These are phyloP conservation scores for Anoura caudifer DNA, from an alignment of 2,113 vertebrate genomes.

Conservation along the genomic window DNA sequence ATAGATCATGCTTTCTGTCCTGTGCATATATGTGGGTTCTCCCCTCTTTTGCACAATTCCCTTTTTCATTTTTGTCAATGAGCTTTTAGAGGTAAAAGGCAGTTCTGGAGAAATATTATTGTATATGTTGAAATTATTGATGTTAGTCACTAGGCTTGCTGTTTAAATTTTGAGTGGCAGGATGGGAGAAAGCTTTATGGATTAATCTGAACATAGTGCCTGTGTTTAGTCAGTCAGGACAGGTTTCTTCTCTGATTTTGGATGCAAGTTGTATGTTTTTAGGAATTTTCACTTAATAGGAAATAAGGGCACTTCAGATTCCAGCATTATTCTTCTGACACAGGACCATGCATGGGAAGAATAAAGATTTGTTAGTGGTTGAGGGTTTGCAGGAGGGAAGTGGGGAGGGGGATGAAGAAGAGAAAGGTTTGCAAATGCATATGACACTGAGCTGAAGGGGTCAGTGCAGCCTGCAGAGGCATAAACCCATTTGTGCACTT, in stretches of 20 bases:
- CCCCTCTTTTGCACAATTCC: neutral
- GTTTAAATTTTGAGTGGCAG: neutral
- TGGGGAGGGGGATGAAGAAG: constrained; percentile 27
- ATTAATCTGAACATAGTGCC: neutral
- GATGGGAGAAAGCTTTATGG: neutral
- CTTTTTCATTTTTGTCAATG: constrained; percentile 1
- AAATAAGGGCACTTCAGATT: neutral
- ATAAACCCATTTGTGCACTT: constrained; percentile 69
- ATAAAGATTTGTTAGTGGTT: constrained; percentile 38
- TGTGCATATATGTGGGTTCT: neutral
- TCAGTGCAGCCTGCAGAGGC: constrained; percentile 69
- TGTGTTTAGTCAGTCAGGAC: neutral
- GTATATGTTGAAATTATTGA: neutral
- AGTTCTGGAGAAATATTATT: neutral
- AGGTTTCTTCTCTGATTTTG: neutral
- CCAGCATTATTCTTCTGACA: neutral
- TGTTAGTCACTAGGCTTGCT: neutral
- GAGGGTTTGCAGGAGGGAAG: neutral
- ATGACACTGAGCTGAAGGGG: constrained; percentile 49
- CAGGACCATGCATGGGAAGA: neutral
- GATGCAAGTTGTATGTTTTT: constrained; percentile 29
- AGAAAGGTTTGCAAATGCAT: constrained; percentile 62
- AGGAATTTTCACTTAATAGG: constrained; percentile 29
- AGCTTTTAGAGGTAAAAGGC: neutral
- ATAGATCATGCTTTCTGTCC: neutral